phyloP scores from a whole-genome alignment of 2,888 invertebrate species.

The Ctena decussata region DNA sequence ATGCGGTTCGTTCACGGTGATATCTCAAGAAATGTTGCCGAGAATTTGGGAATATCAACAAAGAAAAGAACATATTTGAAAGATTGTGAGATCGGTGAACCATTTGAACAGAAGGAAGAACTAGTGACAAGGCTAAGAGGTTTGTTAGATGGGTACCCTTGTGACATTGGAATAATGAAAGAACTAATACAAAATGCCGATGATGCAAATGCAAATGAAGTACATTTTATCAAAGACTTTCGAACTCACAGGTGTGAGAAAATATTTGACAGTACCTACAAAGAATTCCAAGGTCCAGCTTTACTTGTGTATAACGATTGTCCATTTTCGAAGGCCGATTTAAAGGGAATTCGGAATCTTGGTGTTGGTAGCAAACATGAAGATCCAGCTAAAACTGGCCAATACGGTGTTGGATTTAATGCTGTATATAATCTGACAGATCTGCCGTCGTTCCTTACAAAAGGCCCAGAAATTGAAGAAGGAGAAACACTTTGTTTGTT shows the following conservation, averaged over 20 bases:
- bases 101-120: constrained; percentile 81
- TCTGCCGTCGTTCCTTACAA: constrained; percentile 75
- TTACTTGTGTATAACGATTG: constrained; percentile 77
- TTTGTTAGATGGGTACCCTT: constrained; percentile 80
- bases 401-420: constrained; percentile 82
- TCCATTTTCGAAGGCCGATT: constrained; percentile 69
- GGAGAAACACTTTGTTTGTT: constrained; percentile 79
- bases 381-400: constrained; percentile 77
- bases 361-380: constrained; percentile 76
- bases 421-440: constrained; percentile 81
- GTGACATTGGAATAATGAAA: constrained; percentile 81
- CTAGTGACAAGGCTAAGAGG: constrained; percentile 79
- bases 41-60: constrained; percentile 34
- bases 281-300: constrained; percentile 75
- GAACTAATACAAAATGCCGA: constrained; percentile 85
- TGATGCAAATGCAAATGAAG: constrained; percentile 82
- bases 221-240: constrained; percentile 81
- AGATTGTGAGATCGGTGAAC: constrained; percentile 63
- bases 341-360: constrained; percentile 76
- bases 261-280: constrained; percentile 17
- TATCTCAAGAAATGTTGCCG: constrained; percentile 19
- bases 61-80: constrained; percentile 69
- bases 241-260: constrained; percentile 1
- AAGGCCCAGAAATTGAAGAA: constrained; percentile 53
- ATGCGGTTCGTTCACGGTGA: constrained; percentile 64